Evolutionary conservation across 2,797 vertebrate species (phyloP).

Genomic region (Sebastes diaconus): DNA sequence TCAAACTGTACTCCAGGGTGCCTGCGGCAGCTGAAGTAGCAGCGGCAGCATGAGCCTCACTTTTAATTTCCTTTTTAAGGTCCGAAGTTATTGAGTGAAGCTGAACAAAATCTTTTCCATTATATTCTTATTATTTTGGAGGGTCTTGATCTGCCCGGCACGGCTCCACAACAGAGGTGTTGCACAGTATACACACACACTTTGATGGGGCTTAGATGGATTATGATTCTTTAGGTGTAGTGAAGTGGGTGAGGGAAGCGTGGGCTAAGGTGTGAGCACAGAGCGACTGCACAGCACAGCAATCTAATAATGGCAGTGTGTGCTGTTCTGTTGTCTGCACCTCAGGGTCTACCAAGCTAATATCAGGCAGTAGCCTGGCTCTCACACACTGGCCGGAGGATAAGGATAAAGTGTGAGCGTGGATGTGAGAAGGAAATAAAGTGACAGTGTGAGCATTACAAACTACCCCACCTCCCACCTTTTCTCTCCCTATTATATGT

Average conservation of each 20-base stretch:
- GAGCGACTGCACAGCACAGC: constrained; percentile 47
- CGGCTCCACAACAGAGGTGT: constrained; percentile 40
- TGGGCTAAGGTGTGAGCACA: constrained; percentile 45
- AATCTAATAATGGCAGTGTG: constrained; percentile 76
- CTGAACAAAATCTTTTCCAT: constrained; percentile 55
- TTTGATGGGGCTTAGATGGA: constrained; percentile 36
- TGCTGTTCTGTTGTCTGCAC: constrained; percentile 52
- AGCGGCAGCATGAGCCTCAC: constrained; percentile 34
- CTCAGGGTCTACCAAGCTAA: constrained; percentile 69
- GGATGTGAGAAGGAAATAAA: not conserved
- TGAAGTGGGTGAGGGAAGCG: constrained; percentile 28
- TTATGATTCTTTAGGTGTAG: constrained; percentile 40
- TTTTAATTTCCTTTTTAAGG: constrained; percentile 77
- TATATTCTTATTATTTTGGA: constrained; percentile 63
- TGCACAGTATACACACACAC: not conserved
- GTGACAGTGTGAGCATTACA: constrained; percentile 1
- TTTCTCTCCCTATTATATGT: constrained; percentile 26
- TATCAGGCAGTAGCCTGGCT: constrained; percentile 48
- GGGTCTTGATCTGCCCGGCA: constrained; percentile 50
- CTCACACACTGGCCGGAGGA: constrained; percentile 36
- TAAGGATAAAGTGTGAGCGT: constrained; percentile 17
- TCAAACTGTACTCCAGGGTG: constrained; percentile 58
- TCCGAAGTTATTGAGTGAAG: constrained; percentile 52
- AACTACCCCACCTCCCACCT: not conserved
- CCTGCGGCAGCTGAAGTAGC: constrained; percentile 41